phyloP scores from a whole-genome alignment of 2,888 invertebrate species.

The Gymnosoma rotundatum region DNA sequence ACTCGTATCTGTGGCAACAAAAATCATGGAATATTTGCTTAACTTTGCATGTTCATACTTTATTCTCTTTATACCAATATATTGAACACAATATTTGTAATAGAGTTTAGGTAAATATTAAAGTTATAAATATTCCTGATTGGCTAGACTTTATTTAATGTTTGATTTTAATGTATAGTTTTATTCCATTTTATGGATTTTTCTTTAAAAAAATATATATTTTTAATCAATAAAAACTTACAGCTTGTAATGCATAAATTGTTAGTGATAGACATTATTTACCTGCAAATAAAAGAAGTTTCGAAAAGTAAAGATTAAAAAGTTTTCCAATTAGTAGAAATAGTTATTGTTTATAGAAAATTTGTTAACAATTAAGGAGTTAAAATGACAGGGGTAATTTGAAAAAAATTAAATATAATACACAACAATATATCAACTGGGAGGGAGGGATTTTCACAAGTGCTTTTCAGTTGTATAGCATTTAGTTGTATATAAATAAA shows the following conservation, averaged over 20 bases:
- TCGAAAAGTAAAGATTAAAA: constrained; percentile 37
- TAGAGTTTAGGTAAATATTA: constrained; percentile 67
- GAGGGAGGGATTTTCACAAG: no score
- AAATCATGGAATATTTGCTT: constrained; percentile 34
- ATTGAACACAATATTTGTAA: constrained; percentile 40
- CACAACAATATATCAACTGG: neutral
- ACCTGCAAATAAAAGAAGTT: constrained; percentile 58
- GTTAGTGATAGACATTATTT: constrained; percentile 55
- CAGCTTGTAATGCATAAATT: constrained; percentile 35
- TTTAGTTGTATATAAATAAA: no score
- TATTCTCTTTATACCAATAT: neutral
- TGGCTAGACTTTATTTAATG: constrained; percentile 69
- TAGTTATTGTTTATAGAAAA: constrained; percentile 29
- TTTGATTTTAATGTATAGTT: constrained; percentile 42
- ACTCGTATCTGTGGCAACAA: constrained; percentile 23
- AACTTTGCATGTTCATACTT: constrained; percentile 17
- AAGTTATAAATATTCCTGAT: constrained; percentile 68
- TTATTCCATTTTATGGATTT: neutral
- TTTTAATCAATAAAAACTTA: constrained; percentile 41
- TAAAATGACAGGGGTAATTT: neutral
- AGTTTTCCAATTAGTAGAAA: constrained; percentile 55
- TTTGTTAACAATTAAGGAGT: neutral
- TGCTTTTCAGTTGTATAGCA: no score
- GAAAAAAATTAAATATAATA: neutral
- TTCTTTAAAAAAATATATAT: constrained; percentile 17